A percentile compares a stretch with the other conserved stretches of the same genome.
Evolutionary conservation across 2,888 invertebrate genomes (phyloP).

Genomic region (Ophraella communa): DNA sequence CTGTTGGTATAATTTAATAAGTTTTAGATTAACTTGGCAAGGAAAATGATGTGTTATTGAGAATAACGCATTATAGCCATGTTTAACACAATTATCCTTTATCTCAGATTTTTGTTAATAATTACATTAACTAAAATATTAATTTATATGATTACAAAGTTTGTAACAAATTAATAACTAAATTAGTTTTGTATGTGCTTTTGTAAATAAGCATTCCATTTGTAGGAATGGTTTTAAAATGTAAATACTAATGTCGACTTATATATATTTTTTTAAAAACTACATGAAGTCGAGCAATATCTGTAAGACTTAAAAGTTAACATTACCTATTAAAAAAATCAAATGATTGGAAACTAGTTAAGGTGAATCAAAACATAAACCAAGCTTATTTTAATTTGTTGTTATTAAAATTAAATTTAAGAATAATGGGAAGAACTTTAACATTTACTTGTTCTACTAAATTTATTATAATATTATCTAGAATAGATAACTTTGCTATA

Average conservation of each 20-base stretch:
- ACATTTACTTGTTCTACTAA: no score
- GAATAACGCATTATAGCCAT: background rate
- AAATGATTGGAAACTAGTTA: no score
- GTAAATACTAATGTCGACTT: background rate
- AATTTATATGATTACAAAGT: background rate
- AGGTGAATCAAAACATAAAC: no score
- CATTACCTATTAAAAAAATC: no score
- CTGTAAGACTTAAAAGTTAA: background rate
- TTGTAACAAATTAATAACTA: background rate
- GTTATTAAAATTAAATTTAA: no score
- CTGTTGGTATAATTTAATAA: background rate
- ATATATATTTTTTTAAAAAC: background rate
- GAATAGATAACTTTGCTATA: background rate
- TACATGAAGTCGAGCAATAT: background rate
- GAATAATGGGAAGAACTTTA: background rate
- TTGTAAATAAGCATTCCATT: background rate
- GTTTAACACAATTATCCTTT: background rate
- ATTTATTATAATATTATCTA: no score
- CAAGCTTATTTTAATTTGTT: no score
- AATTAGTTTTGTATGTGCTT: background rate
- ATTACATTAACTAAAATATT: background rate
- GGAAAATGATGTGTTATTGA: background rate
- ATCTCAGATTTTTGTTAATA: background rate
- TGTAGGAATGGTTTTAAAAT: background rate
- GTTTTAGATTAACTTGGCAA: background rate